Evolutionary conservation across 2,888 invertebrate genomes (phyloP).

Genomic region (Mythimna pallens): DNA sequence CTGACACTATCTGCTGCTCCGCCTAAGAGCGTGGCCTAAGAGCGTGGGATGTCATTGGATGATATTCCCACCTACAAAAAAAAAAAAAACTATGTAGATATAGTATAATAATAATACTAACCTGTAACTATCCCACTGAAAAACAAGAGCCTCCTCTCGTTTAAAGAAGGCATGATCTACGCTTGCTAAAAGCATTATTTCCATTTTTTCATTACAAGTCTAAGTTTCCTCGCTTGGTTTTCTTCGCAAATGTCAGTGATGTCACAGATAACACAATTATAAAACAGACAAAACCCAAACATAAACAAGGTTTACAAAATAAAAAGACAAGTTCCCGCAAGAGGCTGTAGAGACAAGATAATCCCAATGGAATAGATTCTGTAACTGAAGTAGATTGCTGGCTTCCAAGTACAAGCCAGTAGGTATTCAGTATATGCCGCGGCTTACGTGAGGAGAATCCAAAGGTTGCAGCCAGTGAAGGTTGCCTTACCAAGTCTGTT

Average conservation of each 20-base stretch:
- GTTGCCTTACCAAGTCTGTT: background rate
- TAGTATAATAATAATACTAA: background rate
- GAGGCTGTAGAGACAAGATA: constrained; percentile 9
- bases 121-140: background rate
- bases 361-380: constrained; percentile 31
- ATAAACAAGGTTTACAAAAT: background rate
- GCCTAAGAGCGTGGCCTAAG: no score
- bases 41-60: no score
- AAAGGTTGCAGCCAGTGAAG: background rate
- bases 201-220: no score
- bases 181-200: no score
- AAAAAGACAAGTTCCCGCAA: constrained; percentile 7
- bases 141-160: background rate
- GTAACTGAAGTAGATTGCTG: constrained; percentile 16
- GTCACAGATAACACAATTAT: background rate
- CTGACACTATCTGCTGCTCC: no score
- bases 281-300: background rate
- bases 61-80: no score
- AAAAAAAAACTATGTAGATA: background rate
- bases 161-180: background rate
- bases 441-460: constrained; percentile 32
- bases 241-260: no score
- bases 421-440: background rate
- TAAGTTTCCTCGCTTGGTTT: no score
- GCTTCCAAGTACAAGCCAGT: constrained; percentile 1